Evolutionary conservation across 2,797 vertebrate species (phyloP).

Genomic region (Brotula barbata): DNA sequence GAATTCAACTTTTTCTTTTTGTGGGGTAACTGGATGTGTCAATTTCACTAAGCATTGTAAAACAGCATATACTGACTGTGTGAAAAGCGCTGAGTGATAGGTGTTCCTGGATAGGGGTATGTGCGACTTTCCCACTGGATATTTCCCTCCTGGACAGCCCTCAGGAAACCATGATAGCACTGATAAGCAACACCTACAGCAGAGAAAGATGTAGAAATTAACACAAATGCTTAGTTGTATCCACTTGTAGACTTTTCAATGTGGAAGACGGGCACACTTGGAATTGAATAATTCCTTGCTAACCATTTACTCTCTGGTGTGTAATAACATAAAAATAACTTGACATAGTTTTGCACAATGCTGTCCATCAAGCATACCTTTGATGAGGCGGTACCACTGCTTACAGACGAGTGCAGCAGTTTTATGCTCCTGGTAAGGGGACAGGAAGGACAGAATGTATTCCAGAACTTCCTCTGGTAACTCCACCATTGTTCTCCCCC

Average conservation of each 20-base stretch:
- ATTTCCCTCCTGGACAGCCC: slow-evolving; percentile 95
- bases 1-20: neutral
- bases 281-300: neutral
- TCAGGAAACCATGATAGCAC: slow-evolving; percentile 98
- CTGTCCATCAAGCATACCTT: slow-evolving; percentile 79
- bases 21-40: neutral
- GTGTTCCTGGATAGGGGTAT: slow-evolving; percentile 99
- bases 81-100: slow-evolving; percentile 97
- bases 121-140: slow-evolving; percentile 99
- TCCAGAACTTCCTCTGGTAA: slow-evolving; percentile 97
- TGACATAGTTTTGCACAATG: neutral
- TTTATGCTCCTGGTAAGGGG: slow-evolving; percentile 98
- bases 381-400: slow-evolving; percentile 99
- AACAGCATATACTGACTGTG: slow-evolving; percentile 86
- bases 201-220: slow-evolving; percentile 22
- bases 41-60: neutral
- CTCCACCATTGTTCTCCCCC: slow-evolving; percentile 87
- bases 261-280: neutral
- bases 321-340: neutral
- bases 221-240: neutral
- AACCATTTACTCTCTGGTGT: neutral
- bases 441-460: slow-evolving; percentile 97
- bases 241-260: neutral
- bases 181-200: slow-evolving; percentile 93
- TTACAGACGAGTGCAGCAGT: slow-evolving; percentile 97